Percentiles rank a stretch among this genome's conserved stretches.
These are phyloP conservation scores for Drosophila tristis DNA, from an alignment of 1,140 invertebrate species.

Conservation along the genomic window DNA sequence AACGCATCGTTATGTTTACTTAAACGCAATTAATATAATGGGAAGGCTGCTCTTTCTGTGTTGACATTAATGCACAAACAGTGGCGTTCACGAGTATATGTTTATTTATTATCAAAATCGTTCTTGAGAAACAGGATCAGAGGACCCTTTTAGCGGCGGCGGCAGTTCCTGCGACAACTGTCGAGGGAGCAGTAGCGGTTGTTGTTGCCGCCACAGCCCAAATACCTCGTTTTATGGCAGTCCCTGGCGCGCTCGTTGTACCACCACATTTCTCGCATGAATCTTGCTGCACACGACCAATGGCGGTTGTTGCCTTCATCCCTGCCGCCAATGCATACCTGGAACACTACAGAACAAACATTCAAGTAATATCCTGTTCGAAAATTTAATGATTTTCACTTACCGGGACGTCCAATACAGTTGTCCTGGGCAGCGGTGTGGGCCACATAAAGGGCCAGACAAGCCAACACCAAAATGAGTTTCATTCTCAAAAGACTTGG, in stretches of 20 bases:
- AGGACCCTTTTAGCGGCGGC: too few species aligned
- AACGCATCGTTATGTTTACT: too few species aligned
- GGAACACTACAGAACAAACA: not conserved
- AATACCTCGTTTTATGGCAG: not conserved
- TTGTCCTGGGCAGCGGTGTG: not conserved
- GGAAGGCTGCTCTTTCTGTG: too few species aligned
- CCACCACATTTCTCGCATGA: slow-evolving; percentile 7
- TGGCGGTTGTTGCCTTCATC: slow-evolving; percentile 18
- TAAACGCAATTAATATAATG: too few species aligned
- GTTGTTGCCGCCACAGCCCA: slow-evolving; percentile 15
- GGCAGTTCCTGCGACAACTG: too few species aligned
- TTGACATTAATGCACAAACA: too few species aligned
- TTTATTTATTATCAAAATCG: too few species aligned
- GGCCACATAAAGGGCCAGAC: not conserved
- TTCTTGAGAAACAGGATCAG: too few species aligned
- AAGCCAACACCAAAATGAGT: slow-evolving; percentile 1
- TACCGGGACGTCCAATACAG: not conserved
- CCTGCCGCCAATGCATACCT: slow-evolving; percentile 11
- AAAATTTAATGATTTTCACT: not conserved
- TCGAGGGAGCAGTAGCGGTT: slow-evolving; percentile 4
- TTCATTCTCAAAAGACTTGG: slow-evolving; percentile 13
- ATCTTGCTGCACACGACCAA: not conserved
- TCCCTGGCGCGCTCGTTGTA: not conserved
- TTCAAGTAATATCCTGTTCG: too few species aligned
- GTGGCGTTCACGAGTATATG: too few species aligned